phyloP scores from a whole-genome alignment of 1,140 invertebrate species.

The Oedothorax gibbosus region DNA sequence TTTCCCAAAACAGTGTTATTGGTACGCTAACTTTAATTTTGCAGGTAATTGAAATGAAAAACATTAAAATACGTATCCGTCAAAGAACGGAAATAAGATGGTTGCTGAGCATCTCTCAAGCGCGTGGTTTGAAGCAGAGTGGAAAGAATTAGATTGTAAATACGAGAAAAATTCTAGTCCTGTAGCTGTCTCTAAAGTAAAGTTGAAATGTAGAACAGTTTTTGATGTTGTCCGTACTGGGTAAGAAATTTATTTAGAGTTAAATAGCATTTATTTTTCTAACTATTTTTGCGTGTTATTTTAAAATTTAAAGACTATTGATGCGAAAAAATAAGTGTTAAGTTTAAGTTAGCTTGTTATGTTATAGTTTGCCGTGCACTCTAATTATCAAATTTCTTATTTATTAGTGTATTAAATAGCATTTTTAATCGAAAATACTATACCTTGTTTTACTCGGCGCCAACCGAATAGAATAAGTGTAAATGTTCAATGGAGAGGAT shows the following conservation, averaged over 20 bases:
- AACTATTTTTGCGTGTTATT: neutral
- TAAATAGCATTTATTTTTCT: neutral
- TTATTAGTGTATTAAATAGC: no score
- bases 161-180: conserved; percentile 24
- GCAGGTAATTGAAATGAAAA: conserved; percentile 22
- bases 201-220: conserved; percentile 38
- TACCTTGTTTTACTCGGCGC: no score
- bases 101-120: conserved; percentile 37
- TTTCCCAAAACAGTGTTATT: neutral
- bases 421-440: no score
- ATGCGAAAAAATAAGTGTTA: no score
- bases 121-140: conserved; percentile 32
- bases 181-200: conserved; percentile 15
- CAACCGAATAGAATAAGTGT: no score
- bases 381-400: no score
- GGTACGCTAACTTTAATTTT: neutral
- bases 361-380: neutral
- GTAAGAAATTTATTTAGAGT: conserved; percentile 26
- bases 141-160: conserved; percentile 49
- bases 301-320: neutral
- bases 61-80: neutral
- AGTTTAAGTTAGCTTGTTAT: neutral
- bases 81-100: conserved; percentile 1
- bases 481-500: no score
- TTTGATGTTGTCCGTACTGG: conserved; percentile 53